These are phyloP conservation scores for Ashinkailepas kermadecensis DNA, from an alignment of 2,888 invertebrate genomes.

Conservation along the genomic window DNA sequence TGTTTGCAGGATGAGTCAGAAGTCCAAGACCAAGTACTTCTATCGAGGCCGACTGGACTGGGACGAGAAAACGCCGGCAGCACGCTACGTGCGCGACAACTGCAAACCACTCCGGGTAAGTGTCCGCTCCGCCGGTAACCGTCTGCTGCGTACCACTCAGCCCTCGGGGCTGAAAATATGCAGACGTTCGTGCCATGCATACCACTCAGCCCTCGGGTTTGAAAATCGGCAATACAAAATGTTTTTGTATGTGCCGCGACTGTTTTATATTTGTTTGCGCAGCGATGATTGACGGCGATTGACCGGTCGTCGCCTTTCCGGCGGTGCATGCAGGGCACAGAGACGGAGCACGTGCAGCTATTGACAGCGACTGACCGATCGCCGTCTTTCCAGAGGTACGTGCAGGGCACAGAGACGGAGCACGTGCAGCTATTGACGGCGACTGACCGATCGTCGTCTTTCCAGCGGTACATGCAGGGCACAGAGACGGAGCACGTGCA, in stretches of 20 bases:
- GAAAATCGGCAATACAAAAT: too few relatives aligned
- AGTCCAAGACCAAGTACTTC: slow-evolving; percentile 96
- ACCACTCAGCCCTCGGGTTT: too few relatives aligned
- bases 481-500: slow-evolving; percentile 53
- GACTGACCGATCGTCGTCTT: not conserved
- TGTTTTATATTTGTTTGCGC: too few relatives aligned
- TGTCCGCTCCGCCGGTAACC: too few relatives aligned
- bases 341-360: too few relatives aligned
- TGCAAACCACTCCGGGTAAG: slow-evolving; percentile 74
- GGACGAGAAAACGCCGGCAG: slow-evolving; percentile 94
- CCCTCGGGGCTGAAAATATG: too few relatives aligned
- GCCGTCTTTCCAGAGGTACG: slow-evolving; percentile 35
- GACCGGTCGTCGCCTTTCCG: too few relatives aligned
- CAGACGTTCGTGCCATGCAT: too few relatives aligned
- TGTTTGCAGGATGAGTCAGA: slow-evolving; percentile 56
- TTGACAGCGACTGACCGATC: not conserved
- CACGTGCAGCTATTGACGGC: slow-evolving; percentile 67
- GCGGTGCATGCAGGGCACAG: too few relatives aligned
- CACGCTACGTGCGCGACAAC: slow-evolving; percentile 94
- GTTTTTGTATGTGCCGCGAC: too few relatives aligned
- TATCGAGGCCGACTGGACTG: slow-evolving; percentile 89
- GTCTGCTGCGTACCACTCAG: too few relatives aligned
- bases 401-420: slow-evolving; percentile 34
- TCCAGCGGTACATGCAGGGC: slow-evolving; percentile 37
- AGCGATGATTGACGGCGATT: too few relatives aligned